Percentiles rank a stretch among this genome's conserved stretches.
Conservation (phyloP, 2,113 vertebrate genomes). For the Lepus timidus region DNA sequence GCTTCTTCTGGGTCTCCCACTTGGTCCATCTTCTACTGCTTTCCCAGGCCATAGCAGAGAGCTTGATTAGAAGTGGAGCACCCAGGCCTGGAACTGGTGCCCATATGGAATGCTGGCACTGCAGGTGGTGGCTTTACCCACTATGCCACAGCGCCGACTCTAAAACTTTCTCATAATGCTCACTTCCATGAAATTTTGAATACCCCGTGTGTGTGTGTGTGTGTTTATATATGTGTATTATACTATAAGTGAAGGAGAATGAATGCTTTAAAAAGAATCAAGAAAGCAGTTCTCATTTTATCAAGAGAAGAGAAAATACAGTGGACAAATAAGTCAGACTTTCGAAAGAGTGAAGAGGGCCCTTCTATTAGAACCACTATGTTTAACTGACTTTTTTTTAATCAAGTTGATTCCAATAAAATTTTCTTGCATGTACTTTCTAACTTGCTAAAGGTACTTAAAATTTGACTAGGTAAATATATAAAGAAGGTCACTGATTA, state of each 20-base stretch:
- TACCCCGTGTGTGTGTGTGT: not conserved
- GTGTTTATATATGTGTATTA: not conserved
- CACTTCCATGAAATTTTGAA: no score
- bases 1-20: no score
- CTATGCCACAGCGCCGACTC: no score
- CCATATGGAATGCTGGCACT: no score
- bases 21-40: no score
- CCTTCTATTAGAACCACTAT: not conserved
- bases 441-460: not conserved
- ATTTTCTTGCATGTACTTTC: conserved; percentile 28
- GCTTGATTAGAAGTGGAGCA: no score
- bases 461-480: not conserved
- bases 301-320: not conserved
- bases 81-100: no score
- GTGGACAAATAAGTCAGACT: conserved; percentile 10
- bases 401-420: not conserved
- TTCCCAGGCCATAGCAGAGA: no score
- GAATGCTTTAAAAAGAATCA: not conserved
- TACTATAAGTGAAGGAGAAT: not conserved
- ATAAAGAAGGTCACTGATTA: not conserved
- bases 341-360: not conserved
- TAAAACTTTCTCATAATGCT: no score
- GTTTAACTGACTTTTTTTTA: not conserved
- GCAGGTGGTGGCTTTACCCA: no score
- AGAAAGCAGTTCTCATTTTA: conserved; percentile 30